Base-by-base conservation (phyloP, 1,140 invertebrate species). In the Trichonephila inaurata region DNA sequence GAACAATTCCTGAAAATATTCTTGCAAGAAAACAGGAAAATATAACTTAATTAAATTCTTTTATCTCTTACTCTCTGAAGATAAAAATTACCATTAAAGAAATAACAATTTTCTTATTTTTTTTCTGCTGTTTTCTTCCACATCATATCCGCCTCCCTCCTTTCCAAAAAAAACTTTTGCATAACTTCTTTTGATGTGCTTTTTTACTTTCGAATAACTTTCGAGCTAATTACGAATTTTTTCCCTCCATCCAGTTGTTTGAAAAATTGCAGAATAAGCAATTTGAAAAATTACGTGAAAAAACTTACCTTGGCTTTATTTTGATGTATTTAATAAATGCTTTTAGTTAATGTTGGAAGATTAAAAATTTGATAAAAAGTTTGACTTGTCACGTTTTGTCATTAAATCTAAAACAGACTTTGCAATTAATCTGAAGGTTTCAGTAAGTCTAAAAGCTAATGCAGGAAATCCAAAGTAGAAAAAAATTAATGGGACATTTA, bases 41-140 rank as follows among this genome's bases (percentile, higher is more conserved):
- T 28, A 77, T 77, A 77, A 33, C 72, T 77, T 77, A 77, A 77
- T 77, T 77, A 77, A 28, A 40, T 33, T 77, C 18, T 77, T 77
- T 77, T 40, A 19, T 40, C 33, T 40, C 33, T 28, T 69, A 28
- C 12, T 69, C n/a, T 24, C n/a, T 69, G 28, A 77, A 40, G 28
- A 77, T 77, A 77, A 77, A 77, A 77, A 77, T 77, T 77, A 77
- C 28, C 12, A 40, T 77, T 77, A 77, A 77, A 77, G 28, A 33
- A 33, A 77, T 77, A 77, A 18, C 28, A 1, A 33, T 6, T 18
- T 40, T 40, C 33, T 77, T 69, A 8, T 5, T 28, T 77, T 77
- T 24, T 33, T 6, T 19, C 28, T 51, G 16, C 16, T 40, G 4
- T 19, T 19, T 40, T 77, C 18, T 33, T 40, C 33, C 33, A 18